Base-by-base conservation (phyloP, 2,113 vertebrate species). In the Coryphaenoides rupestris region DNA sequence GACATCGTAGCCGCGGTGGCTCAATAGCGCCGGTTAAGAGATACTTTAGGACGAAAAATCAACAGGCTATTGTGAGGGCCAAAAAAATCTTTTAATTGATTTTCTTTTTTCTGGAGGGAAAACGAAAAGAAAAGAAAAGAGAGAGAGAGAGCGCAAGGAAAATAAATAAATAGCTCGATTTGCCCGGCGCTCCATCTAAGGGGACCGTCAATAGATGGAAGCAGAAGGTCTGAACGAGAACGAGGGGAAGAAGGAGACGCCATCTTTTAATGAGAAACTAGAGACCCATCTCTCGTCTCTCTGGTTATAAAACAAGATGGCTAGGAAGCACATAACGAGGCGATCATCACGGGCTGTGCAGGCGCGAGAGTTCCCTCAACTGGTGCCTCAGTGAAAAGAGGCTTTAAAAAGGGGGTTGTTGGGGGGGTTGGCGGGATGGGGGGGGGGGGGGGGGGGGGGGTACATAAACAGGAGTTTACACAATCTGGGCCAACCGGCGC, bases 201-300 rank as follows among this genome's bases (percentile, higher is more conserved):
- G 61, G 81, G 82, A 76, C 84, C 74, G 80, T 84, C 84, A 85
- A 69, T 69, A 70, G 71, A 69, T 69, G 70, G 71, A 68, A 77
- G 66, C 63, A 78, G 79, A 77, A 74, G 76, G 81, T 70, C 82
- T 80, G 82, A 84, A 88, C 82, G 81, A 87, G 73, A n/a, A n/a
- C n/a, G n/a, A n/a, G n/a, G n/a, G n/a, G n/a, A n/a, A n/a, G n/a
- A n/a, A n/a, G n/a, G n/a, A n/a, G n/a, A n/a, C n/a, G 55, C 80
- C 79, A 78, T 90, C 74, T 75, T 87, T 87, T 88, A 89, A 89
- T 88, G 86, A 89, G 88, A 83, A 89, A 89, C 87, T 85, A 89
- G 88, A 82, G 86, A 83, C 85, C 86, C 84, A 87, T 86, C 83
- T 79, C 83, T 83, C n/a, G n/a, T n/a, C n/a, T n/a, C n/a, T n/a